Evolutionary conservation across 2,888 invertebrate species (phyloP).

Genomic region (Cistogaster globosa): DNA sequence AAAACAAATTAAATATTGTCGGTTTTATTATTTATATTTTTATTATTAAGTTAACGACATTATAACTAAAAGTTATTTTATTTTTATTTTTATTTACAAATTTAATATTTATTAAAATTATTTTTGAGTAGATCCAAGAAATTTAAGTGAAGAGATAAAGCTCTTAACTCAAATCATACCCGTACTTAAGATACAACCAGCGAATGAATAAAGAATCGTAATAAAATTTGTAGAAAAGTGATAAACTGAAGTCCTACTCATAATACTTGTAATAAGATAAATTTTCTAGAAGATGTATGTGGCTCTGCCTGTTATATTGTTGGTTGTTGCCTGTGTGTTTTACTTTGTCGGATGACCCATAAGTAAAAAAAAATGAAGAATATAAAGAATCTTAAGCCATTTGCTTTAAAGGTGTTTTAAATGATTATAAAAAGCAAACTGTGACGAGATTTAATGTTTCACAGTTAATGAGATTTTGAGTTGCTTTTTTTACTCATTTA

Average conservation of each 20-base stretch:
- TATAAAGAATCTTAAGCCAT: conserved; percentile 19
- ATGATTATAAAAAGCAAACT: conserved; percentile 69
- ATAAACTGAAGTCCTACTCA: conserved; percentile 56
- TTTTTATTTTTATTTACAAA: conserved; percentile 32
- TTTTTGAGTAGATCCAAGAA: no score
- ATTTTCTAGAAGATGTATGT: conserved; percentile 39
- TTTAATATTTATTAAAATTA: not conserved
- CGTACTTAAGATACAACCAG: conserved; percentile 51
- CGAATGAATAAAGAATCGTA: conserved; percentile 1
- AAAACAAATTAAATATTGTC: conserved; percentile 62
- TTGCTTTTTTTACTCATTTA: conserved; percentile 42
- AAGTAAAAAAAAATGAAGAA: conserved; percentile 20
- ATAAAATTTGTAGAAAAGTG: conserved; percentile 40
- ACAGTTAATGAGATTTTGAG: conserved; percentile 71
- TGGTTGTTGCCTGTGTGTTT: not conserved
- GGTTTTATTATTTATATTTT: not conserved
- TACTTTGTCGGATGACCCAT: conserved; percentile 39
- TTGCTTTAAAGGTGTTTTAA: conserved; percentile 60
- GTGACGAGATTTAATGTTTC: conserved; percentile 72
- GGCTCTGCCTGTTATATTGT: not conserved
- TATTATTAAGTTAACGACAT: conserved; percentile 39
- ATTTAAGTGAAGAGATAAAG: conserved; percentile 30
- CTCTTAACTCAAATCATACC: conserved; percentile 25
- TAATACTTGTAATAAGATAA: conserved; percentile 51
- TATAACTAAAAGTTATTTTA: conserved; percentile 62